Base-by-base conservation (phyloP, 2,888 invertebrate genomes). In the Coenonympha glycerion region DNA sequence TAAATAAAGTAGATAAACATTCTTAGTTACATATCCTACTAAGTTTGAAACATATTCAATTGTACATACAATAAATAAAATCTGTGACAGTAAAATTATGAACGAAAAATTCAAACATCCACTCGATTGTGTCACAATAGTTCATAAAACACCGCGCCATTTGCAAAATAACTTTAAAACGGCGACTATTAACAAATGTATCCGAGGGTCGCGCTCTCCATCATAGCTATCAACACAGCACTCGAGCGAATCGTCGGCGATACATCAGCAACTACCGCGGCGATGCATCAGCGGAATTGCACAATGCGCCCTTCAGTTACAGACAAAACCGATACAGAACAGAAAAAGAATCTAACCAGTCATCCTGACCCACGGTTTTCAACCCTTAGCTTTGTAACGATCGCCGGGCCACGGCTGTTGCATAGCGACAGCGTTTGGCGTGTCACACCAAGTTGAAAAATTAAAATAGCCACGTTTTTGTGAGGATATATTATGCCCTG, bases 251-350 rank as follows among this genome's bases (percentile, higher is more conserved):
- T 72, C 71, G 69, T 65, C 77, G 62, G 74, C 67, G 60, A n/a
- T n/a, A n/a, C n/a, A n/a, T n/a, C n/a, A n/a, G 30, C 30, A 30
- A 68, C 73, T 69, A 80, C 81, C 79, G 79, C 70, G 6, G 62
- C 71, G 79, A 84, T 86, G 85, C 82, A 84, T 84, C 83, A 84
- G 83, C 84, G 69, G 62, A 71, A 80, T 80, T 80, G 79, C 74
- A 72, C 78, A 81, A 73, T 68, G 69, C 69, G 72, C 74, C 69
- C 69, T 62, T 69, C 68, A 67, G 66, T 73, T 75, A 75, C 74
- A 66, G 68, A 71, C 74, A 78, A 76, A 78, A 78, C 76, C 49
- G 47, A 55, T 40, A 6, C 69, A 36, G 21, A 34, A 6, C 69
- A 36, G 21, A 34, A 21, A 39, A 65, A 64, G 55, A 46, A n/a